Evolutionary conservation across 2,113 vertebrate species (phyloP).

Genomic region (Antennarius striatus): DNA sequence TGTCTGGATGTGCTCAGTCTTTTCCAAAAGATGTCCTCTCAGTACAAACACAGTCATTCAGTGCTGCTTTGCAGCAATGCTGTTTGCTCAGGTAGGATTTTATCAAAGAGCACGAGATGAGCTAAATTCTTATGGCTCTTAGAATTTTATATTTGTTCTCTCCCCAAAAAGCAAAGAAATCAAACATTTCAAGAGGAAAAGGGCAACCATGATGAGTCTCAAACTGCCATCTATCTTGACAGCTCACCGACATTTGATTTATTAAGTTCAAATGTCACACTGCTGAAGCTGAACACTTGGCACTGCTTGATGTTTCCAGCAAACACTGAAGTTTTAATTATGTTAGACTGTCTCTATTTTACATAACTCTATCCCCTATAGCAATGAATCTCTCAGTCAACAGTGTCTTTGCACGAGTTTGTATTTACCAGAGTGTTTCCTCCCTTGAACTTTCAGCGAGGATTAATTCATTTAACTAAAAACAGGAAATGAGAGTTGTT

Average conservation of each 20-base stretch:
- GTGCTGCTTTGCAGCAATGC: neutral
- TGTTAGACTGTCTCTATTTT: neutral
- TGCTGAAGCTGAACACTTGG: neutral
- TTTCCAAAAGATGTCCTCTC: neutral
- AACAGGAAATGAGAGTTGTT: no score
- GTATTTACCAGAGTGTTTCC: conserved; percentile 3
- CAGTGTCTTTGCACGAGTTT: neutral
- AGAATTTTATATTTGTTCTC: neutral
- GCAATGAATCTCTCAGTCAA: neutral
- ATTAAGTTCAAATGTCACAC: neutral
- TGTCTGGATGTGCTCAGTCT: neutral
- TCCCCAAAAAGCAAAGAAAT: conserved; percentile 2
- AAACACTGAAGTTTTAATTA: neutral
- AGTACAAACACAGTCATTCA: neutral
- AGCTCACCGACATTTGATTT: neutral
- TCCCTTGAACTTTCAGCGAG: no score
- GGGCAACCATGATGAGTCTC: neutral
- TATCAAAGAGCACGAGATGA: neutral
- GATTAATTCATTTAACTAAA: no score
- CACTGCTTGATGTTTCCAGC: neutral
- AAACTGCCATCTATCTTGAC: neutral
- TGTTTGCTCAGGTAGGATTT: neutral
- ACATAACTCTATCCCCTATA: neutral
- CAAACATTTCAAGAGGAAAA: neutral
- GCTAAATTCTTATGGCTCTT: neutral